Percentiles rank a stretch among this genome's conserved stretches.
Evolutionary conservation across 64 coral and sea anemone species (phyloP).

Genomic region (Cladopsammia gracilis): DNA sequence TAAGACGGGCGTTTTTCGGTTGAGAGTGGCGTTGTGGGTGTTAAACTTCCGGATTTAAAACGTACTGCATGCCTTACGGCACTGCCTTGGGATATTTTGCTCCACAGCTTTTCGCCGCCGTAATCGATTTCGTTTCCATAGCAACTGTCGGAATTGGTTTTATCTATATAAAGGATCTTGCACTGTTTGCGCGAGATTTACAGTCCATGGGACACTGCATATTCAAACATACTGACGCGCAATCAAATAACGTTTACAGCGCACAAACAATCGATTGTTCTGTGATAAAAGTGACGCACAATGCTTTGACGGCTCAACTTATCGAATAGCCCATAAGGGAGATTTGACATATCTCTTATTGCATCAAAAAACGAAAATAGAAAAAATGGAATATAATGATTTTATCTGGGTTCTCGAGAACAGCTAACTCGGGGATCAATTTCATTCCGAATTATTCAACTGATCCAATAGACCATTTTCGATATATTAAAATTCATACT

Average conservation of each 20-base stretch:
- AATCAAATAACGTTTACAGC: not conserved
- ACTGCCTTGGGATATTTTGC: no score
- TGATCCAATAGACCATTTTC: no score
- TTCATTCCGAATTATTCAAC: no score
- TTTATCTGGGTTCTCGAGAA: no score
- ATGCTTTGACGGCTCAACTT: not conserved
- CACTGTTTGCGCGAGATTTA: not conserved
- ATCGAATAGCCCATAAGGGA: no score
- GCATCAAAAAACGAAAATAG: no score
- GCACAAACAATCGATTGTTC: not conserved
- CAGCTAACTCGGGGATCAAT: no score
- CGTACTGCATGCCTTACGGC: not conserved
- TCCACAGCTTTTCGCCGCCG: not conserved
- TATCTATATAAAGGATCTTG: not conserved
- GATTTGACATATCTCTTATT: no score
- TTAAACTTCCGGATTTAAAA: not conserved
- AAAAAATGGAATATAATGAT: not conserved
- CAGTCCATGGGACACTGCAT: not conserved
- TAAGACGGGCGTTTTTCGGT: no score
- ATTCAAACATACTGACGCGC: not conserved
- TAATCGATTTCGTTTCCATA: slow-evolving; percentile 3
- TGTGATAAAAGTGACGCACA: not conserved
- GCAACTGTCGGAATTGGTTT: not conserved
- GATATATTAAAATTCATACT: no score
- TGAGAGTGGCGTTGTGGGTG: no score